Evolutionary conservation across 1,140 invertebrate species (phyloP).

Genomic region (Drosophila busckii): DNA sequence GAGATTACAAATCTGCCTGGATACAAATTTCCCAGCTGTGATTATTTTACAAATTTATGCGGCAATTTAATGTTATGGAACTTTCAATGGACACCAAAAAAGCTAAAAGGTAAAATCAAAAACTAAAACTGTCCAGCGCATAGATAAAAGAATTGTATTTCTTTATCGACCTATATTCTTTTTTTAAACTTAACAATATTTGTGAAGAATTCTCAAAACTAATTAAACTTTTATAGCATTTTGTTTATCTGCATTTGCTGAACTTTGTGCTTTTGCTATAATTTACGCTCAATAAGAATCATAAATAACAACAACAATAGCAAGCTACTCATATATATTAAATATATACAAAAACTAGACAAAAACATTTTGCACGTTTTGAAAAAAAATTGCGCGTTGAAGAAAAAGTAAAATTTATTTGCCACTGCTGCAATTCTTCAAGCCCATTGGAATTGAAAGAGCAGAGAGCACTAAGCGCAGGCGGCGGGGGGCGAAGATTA

Average conservation of each 20-base stretch:
- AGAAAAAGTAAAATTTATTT: slow-evolving; percentile 4
- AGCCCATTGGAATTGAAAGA: slow-evolving; percentile 22
- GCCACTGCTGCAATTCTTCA: slow-evolving; percentile 54
- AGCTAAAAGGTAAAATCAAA: slow-evolving; percentile 65
- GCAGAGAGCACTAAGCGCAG: neutral
- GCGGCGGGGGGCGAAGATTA: neutral
- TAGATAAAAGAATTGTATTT: too few species aligned
- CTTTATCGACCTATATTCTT: too few species aligned
- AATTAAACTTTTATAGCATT: slow-evolving; percentile 1
- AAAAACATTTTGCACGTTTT: slow-evolving; percentile 9
- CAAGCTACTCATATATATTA: slow-evolving; percentile 13
- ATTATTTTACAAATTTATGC: slow-evolving; percentile 75
- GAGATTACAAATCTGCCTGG: slow-evolving; percentile 53
- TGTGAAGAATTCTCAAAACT: too few species aligned
- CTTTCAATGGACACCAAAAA: slow-evolving; percentile 78
- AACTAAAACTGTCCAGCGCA: too few species aligned
- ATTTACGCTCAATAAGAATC: slow-evolving; percentile 6
- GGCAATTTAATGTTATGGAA: slow-evolving; percentile 78
- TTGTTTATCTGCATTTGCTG: neutral
- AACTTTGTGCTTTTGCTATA: neutral
- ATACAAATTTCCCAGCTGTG: slow-evolving; percentile 65
- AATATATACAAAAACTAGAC: slow-evolving; percentile 7
- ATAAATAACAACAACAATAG: slow-evolving; percentile 18
- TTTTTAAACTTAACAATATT: too few species aligned
- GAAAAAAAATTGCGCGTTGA: slow-evolving; percentile 16